Evolutionary conservation across 2,888 invertebrate species (phyloP).

Genomic region (Chironomus riparius): DNA sequence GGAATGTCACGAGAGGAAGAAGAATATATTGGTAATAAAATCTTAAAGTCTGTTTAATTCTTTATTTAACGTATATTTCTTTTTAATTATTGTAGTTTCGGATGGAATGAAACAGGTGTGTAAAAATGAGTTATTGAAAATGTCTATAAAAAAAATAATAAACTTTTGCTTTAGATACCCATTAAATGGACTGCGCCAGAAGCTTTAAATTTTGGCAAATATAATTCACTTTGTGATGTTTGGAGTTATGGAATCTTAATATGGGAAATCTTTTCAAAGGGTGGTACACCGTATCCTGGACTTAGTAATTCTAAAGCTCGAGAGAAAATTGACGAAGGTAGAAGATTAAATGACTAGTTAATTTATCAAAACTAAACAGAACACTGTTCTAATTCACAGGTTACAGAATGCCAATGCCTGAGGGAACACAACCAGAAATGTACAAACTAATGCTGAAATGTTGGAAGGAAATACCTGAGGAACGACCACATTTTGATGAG

Average conservation of each 20-base stretch:
- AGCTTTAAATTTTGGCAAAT: conserved; percentile 92
- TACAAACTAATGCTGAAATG: conserved; percentile 85
- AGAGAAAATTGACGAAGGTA: conserved; percentile 88
- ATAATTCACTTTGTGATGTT: conserved; percentile 90
- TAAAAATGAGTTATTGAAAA: too few relatives aligned
- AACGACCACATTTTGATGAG: conserved; percentile 86
- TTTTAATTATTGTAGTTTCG: conserved; percentile 52
- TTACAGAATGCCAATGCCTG: conserved; percentile 87
- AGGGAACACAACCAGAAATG: conserved; percentile 78
- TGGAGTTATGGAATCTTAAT: conserved; percentile 95
- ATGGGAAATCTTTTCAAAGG: conserved; percentile 95
- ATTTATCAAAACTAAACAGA: conserved; percentile 21
- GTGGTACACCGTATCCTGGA: conserved; percentile 87
- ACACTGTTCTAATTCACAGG: conserved; percentile 53
- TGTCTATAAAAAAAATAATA: too few relatives aligned
- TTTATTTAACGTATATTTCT: background rate
- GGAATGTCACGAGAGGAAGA: conserved; percentile 97
- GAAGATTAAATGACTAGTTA: background rate
- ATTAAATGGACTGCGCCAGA: conserved; percentile 99
- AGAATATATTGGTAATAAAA: conserved; percentile 62
- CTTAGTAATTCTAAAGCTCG: conserved; percentile 89
- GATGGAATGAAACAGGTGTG: conserved; percentile 84
- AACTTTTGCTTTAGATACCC: conserved; percentile 52
- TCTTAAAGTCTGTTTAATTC: background rate
- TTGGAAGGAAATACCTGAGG: conserved; percentile 89